Conservation (phyloP, 2,113 vertebrate species). For the Bolborhynchus lineola region DNA sequence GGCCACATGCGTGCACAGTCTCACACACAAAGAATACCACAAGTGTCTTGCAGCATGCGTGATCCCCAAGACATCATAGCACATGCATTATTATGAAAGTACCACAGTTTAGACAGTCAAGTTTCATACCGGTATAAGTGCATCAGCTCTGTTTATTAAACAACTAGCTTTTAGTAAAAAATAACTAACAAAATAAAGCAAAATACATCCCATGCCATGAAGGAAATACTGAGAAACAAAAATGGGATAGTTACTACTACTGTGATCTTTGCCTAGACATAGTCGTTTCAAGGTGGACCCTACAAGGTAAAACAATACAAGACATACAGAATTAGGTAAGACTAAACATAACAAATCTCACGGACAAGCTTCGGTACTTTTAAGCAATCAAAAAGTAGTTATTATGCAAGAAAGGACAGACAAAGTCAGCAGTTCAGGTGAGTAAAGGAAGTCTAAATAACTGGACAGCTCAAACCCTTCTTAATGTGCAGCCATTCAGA, state of each 20-base stretch:
- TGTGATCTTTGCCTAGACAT: slow-evolving; percentile 99
- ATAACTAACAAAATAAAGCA: background rate
- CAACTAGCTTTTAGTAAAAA: slow-evolving; percentile 64
- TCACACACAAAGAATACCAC: slow-evolving; percentile 32
- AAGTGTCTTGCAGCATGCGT: slow-evolving; percentile 53
- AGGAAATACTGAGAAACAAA: slow-evolving; percentile 81
- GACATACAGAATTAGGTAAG: slow-evolving; percentile 93
- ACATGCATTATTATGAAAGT: slow-evolving; percentile 44
- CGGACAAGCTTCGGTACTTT: slow-evolving; percentile 83
- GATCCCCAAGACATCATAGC: slow-evolving; percentile 24
- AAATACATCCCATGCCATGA: slow-evolving; percentile 79
- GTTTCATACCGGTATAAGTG: background rate
- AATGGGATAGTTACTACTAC: slow-evolving; percentile 98
- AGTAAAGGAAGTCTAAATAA: slow-evolving; percentile 66
- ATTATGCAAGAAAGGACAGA: slow-evolving; percentile 77
- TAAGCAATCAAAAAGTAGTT: slow-evolving; percentile 83
- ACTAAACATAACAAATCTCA: slow-evolving; percentile 76
- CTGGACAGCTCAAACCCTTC: slow-evolving; percentile 68
- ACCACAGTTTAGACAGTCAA: background rate
- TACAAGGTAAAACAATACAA: slow-evolving; percentile 96
- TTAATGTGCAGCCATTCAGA: slow-evolving; percentile 69
- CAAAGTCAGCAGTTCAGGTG: slow-evolving; percentile 77
- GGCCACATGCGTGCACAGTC: slow-evolving; percentile 40
- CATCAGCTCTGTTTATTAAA: slow-evolving; percentile 20
- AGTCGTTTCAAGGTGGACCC: slow-evolving; percentile 99